Conservation (phyloP, 2,888 invertebrate genomes). For the Thereva unica region DNA sequence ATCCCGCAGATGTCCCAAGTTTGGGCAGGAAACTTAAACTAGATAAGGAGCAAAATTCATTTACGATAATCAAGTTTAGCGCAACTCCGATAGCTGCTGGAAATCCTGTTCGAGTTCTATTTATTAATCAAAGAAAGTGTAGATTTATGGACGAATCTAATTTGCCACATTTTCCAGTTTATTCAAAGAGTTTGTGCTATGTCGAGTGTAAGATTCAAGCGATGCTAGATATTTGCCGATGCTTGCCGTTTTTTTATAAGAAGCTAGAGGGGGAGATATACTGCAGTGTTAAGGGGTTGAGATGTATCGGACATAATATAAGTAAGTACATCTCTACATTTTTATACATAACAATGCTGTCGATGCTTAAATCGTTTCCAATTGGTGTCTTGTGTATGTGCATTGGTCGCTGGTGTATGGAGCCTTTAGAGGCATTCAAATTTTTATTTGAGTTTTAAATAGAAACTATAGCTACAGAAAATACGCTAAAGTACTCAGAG, state of each 20-base stretch:
- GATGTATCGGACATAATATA: conserved; percentile 46
- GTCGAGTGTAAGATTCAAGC: conserved; percentile 41
- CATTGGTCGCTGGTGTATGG: too few relatives aligned
- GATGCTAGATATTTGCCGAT: conserved; percentile 38
- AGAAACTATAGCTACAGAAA: too few relatives aligned
- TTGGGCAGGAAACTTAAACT: conserved; percentile 23
- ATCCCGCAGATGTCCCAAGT: conserved; percentile 38
- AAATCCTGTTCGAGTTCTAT: conserved; percentile 34
- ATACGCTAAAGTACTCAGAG: too few relatives aligned
- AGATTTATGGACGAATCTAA: conserved; percentile 41
- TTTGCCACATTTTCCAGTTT: conserved; percentile 41
- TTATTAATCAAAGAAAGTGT: conserved; percentile 41
- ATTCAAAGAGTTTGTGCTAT: conserved; percentile 40
- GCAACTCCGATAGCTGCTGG: conserved; percentile 38
- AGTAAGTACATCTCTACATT: too few relatives aligned
- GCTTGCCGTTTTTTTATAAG: conserved; percentile 43
- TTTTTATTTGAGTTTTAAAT: too few relatives aligned
- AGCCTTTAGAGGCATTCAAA: too few relatives aligned
- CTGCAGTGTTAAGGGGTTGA: conserved; percentile 48
- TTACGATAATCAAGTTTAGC: conserved; percentile 38
- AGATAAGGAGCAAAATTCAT: conserved; percentile 30
- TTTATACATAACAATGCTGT: too few relatives aligned
- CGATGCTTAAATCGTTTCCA: too few relatives aligned
- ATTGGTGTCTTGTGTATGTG: too few relatives aligned
- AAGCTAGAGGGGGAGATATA: conserved; percentile 29